Percentiles rank a stretch among this genome's conserved stretches.
phyloP scores from a whole-genome alignment of 2,113 vertebrate genomes.

The Oncorhynchus kisutch region DNA sequence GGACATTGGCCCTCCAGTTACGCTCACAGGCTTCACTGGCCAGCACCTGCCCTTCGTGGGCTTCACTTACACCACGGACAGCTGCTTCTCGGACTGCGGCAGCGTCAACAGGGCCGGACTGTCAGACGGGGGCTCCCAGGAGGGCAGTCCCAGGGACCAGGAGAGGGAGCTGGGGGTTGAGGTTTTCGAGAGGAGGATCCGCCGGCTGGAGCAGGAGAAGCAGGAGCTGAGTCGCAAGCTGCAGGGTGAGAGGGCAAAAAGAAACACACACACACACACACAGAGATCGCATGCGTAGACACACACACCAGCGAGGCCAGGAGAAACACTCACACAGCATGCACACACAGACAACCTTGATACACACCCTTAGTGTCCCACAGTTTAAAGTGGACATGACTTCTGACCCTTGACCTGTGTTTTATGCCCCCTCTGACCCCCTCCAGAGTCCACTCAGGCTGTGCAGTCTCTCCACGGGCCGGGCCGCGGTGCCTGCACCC shows the following conservation, averaged over 20 bases:
- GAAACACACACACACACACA: no score
- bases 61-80: conserved; percentile 94
- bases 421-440: neutral
- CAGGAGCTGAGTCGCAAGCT: conserved; percentile 89
- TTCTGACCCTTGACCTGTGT: conserved; percentile 3
- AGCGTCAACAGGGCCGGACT: conserved; percentile 67
- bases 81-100: conserved; percentile 87
- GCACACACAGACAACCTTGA: neutral
- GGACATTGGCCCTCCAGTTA: conserved; percentile 87
- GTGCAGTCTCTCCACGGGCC: conserved; percentile 73
- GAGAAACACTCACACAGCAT: neutral
- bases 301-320: neutral
- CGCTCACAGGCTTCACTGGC: conserved; percentile 91
- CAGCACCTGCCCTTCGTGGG: conserved; percentile 95
- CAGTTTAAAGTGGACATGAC: neutral
- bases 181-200: conserved; percentile 86
- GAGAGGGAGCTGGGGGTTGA: conserved; percentile 82
- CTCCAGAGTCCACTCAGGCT: conserved; percentile 85
- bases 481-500: conserved; percentile 71
- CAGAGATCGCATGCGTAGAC: neutral
- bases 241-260: conserved; percentile 75
- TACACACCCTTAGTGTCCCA: no score
- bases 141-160: conserved; percentile 63
- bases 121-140: conserved; percentile 53
- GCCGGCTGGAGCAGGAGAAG: conserved; percentile 91